Percentiles rank a stretch among this genome's conserved stretches.
Conservation (phyloP, 2,888 invertebrate genomes). For the Nomada fucata region DNA sequence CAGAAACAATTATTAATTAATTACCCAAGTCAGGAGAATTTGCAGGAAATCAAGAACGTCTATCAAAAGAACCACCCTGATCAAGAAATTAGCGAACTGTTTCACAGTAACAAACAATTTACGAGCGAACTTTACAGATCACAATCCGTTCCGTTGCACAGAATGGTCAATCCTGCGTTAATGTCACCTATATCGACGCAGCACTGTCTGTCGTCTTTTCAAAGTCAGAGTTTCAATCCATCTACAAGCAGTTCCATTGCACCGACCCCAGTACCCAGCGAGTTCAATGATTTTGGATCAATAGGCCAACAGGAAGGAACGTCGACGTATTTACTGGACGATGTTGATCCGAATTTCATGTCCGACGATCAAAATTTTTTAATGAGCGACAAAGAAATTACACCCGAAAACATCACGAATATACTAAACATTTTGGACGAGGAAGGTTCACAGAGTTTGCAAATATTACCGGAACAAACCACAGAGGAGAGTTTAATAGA, state of each 20-base stretch:
- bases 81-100: constrained; percentile 88
- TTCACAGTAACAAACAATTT: constrained; percentile 86
- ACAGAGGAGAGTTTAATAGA: constrained; percentile 69
- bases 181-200: constrained; percentile 82
- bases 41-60: constrained; percentile 78
- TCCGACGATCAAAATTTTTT: constrained; percentile 79
- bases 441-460: constrained; percentile 73
- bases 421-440: constrained; percentile 88
- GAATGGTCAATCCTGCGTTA: constrained; percentile 84
- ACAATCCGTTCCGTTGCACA: constrained; percentile 91
- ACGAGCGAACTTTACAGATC: constrained; percentile 86
- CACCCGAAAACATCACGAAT: constrained; percentile 88
- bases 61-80: constrained; percentile 78
- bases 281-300: constrained; percentile 89
- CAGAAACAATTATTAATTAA: constrained; percentile 82
- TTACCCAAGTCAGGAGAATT: constrained; percentile 82
- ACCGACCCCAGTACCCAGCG: constrained; percentile 89
- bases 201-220: constrained; percentile 74
- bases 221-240: constrained; percentile 78
- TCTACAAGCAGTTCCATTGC: constrained; percentile 88
- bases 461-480: constrained; percentile 73
- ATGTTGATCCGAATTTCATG: constrained; percentile 80
- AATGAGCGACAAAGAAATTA: constrained; percentile 81
- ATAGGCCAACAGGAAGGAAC: constrained; percentile 87
- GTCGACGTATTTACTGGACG: constrained; percentile 82